These are phyloP conservation scores for Fregetta grallaria DNA, from an alignment of 2,113 vertebrate species.

Conservation along the genomic window DNA sequence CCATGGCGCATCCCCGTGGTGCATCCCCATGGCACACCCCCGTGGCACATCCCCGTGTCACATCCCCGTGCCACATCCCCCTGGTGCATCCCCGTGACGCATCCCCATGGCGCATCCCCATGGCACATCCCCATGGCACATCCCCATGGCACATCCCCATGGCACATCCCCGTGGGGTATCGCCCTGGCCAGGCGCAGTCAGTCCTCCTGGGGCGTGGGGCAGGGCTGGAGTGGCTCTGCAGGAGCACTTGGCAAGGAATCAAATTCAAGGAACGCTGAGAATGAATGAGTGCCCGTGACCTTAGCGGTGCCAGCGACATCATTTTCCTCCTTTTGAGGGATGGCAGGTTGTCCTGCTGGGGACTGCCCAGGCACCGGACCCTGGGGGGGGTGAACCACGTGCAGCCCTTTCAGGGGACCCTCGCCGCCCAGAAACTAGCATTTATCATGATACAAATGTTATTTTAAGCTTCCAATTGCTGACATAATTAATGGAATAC, in stretches of 20 bases:
- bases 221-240: not conserved
- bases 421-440: not conserved
- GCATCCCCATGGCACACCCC: no score
- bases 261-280: not conserved
- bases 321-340: rapidly evolving
- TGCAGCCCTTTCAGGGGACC: rapidly evolving
- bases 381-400: not conserved
- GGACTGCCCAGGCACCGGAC: rapidly evolving
- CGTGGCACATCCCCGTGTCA: no score
- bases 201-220: rapidly evolving
- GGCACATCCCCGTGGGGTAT: no score
- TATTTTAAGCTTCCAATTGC: not conserved
- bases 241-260: not conserved
- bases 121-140: no score
- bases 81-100: no score
- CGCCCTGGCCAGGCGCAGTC: rapidly evolving
- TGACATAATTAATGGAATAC: not conserved
- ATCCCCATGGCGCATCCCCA: no score
- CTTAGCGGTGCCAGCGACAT: rapidly evolving
- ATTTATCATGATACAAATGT: not conserved
- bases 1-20: no score
- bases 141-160: no score
- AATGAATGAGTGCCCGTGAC: rapidly evolving
- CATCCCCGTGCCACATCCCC: no score
- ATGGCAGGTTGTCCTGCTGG: not conserved